These are phyloP conservation scores for Panthera uncia DNA, from an alignment of 2,113 vertebrate species.

Conservation along the genomic window DNA sequence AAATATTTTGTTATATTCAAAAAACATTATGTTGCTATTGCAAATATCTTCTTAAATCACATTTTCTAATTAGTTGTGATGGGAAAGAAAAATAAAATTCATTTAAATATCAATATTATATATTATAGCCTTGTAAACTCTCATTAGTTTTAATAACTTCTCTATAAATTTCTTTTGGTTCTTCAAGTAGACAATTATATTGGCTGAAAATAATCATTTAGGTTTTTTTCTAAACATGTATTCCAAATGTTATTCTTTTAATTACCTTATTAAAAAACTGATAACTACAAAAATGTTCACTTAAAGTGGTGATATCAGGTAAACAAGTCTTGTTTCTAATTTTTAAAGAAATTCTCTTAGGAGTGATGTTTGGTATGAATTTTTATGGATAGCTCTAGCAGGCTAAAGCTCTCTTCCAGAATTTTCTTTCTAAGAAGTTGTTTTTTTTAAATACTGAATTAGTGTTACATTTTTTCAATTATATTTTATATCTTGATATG, in stretches of 20 bases:
- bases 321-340: neutral
- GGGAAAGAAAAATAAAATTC: neutral
- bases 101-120: neutral
- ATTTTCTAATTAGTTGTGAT: neutral
- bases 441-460: neutral
- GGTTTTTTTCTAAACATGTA: neutral
- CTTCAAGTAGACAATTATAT: neutral
- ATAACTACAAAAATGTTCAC: neutral
- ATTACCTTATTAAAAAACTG: neutral
- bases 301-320: neutral
- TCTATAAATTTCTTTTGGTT: neutral
- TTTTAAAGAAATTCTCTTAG: neutral
- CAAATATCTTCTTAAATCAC: conserved; percentile 18
- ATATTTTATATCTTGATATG: neutral
- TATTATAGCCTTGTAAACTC: neutral
- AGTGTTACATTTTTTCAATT: neutral
- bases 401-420: neutral
- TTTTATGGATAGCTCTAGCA: neutral
- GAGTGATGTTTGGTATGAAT: neutral
- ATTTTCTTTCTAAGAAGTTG: neutral
- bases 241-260: conserved; percentile 11
- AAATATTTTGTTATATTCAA: neutral
- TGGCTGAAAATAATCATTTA: conserved; percentile 18
- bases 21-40: neutral
- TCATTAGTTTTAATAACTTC: conserved; percentile 40